Conservation (phyloP, 2,113 vertebrate genomes). For the Channa maculata region DNA sequence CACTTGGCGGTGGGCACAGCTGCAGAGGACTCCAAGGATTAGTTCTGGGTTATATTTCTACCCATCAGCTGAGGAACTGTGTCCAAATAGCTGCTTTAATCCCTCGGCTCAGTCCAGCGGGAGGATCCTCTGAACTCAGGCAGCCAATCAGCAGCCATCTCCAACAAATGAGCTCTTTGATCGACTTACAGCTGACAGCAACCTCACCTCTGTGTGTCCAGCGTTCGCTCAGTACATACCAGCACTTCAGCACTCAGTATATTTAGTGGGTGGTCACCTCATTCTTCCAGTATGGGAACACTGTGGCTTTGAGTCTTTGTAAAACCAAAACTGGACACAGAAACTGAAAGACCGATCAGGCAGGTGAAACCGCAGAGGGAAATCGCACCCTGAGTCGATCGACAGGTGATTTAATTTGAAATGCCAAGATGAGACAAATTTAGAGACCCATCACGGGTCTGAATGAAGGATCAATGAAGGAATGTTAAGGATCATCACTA, state of each 20-base stretch:
- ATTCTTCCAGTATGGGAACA: constrained; percentile 38
- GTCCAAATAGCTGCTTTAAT: constrained; percentile 84
- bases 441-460: neutral
- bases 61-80: constrained; percentile 80
- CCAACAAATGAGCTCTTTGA: constrained; percentile 57
- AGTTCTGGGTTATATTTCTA: constrained; percentile 80
- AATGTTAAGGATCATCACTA: neutral
- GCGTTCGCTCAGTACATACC: constrained; percentile 43
- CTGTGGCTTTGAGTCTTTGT: constrained; percentile 40
- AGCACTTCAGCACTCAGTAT: constrained; percentile 61
- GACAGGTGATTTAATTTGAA: constrained; percentile 25
- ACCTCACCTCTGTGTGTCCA: constrained; percentile 54
- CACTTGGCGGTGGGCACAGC: constrained; percentile 81
- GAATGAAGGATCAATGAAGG: too few relatives aligned
- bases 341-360: constrained; percentile 13
- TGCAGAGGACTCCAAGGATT: constrained; percentile 85
- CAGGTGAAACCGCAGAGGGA: neutral
- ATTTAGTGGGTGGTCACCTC: constrained; percentile 61
- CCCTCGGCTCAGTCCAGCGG: constrained; percentile 55
- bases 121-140: constrained; percentile 44
- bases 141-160: constrained; percentile 56
- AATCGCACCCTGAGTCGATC: neutral
- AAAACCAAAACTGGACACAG: constrained; percentile 41
- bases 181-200: constrained; percentile 52
- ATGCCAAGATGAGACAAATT: neutral